Conservation (phyloP, 1,140 invertebrate genomes). For the Pseudomyrmex flavicornis region DNA sequence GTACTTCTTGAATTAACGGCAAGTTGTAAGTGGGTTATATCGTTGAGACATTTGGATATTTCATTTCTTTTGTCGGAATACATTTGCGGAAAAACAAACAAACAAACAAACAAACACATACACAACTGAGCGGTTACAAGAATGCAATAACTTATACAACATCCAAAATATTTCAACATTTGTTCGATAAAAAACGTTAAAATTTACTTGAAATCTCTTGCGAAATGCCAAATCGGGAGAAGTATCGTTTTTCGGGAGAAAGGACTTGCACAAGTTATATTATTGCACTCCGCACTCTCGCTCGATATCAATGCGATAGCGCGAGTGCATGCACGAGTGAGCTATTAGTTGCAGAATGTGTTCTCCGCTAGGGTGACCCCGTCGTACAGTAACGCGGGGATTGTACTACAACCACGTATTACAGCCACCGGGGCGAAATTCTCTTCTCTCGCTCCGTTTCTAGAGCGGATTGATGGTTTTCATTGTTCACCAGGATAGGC, state of each 20-base stretch:
- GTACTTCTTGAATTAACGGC: not conserved
- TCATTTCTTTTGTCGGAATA: not conserved
- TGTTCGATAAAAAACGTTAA: not conserved
- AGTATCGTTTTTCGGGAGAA: constrained; percentile 12
- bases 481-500: constrained; percentile 76
- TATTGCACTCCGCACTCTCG: constrained; percentile 17
- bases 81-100: not conserved
- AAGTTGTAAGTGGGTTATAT: not conserved
- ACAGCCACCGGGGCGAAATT: constrained; percentile 50
- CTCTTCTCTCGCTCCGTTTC: constrained; percentile 64
- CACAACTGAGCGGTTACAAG: not conserved
- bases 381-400: constrained; percentile 48
- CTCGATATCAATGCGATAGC: constrained; percentile 46
- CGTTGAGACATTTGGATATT: not conserved
- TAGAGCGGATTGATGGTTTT: constrained; percentile 77
- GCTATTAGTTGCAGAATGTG: constrained; percentile 60
- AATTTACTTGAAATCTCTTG: not conserved
- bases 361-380: constrained; percentile 49
- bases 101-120: not conserved
- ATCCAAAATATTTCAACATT: not conserved
- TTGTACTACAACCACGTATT: constrained; percentile 23
- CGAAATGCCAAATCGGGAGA: too few species aligned
- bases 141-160: not conserved
- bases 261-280: not conserved
- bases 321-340: constrained; percentile 46